phyloP scores from a whole-genome alignment of 2,113 vertebrate species.

The Aepyceros melampus region DNA sequence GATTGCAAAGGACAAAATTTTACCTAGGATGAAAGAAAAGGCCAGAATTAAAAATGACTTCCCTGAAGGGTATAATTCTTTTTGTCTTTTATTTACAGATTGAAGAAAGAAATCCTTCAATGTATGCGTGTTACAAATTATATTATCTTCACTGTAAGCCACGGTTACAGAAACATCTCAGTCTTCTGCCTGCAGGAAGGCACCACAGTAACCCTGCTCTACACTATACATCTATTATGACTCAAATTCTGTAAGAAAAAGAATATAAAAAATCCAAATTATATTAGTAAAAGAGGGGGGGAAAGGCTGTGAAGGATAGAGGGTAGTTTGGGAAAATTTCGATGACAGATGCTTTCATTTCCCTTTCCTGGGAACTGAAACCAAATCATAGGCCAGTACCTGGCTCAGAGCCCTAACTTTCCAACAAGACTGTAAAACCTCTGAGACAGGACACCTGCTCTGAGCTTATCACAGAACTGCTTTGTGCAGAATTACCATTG shows the following conservation, averaged over 20 bases:
- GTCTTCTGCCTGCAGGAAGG: neutral
- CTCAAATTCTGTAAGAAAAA: neutral
- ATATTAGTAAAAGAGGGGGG: neutral
- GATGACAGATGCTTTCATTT: neutral
- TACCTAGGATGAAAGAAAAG: neutral
- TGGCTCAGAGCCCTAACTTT: neutral
- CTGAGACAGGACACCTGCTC: neutral
- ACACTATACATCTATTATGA: neutral
- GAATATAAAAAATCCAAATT: neutral
- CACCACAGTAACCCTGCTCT: neutral
- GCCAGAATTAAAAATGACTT: neutral
- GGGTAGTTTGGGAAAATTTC: neutral
- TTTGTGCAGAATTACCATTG: neutral
- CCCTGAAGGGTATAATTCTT: neutral
- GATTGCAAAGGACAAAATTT: neutral
- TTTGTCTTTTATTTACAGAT: neutral
- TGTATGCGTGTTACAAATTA: fast-evolving
- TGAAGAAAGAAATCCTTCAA: neutral
- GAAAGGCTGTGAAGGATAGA: neutral
- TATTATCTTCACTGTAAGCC: neutral
- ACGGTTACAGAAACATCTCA: neutral
- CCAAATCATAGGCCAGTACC: neutral
- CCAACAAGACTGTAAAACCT: neutral
- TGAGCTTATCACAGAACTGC: neutral
- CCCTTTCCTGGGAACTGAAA: neutral